Conservation (phyloP, 1,140 invertebrate species). For the Zophobas atratus region DNA sequence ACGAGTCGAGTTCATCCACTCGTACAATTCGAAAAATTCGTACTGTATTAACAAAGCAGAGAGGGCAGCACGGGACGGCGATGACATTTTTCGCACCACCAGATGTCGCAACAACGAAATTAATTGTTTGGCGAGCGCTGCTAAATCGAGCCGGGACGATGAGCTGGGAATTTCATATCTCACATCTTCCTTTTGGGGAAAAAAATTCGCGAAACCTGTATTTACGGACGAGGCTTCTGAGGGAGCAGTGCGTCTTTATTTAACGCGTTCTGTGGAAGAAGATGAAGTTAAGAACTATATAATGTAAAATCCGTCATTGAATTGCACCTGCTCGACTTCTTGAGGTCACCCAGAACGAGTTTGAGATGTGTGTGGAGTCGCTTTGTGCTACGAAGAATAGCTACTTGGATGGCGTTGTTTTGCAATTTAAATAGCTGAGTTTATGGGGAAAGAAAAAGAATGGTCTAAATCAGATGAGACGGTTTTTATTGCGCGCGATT, state of each 20-base stretch:
- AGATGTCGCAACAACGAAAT: background rate
- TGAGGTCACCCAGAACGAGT: conserved; percentile 42
- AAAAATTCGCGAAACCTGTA: conserved; percentile 36
- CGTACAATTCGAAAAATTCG: conserved; percentile 22
- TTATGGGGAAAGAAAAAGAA: too few species aligned
- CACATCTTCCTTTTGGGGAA: conserved; percentile 13
- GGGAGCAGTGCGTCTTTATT: conserved; percentile 41
- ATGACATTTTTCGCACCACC: background rate
- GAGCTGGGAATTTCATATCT: background rate
- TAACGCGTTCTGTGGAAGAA: conserved; percentile 32
- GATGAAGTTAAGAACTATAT: conserved; percentile 42
- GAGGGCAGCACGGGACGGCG: conserved; percentile 17
- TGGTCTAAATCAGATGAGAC: too few species aligned
- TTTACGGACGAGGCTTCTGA: conserved; percentile 18
- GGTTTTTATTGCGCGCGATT: too few species aligned
- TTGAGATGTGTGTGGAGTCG: conserved; percentile 33
- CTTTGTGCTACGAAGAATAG: conserved; percentile 9
- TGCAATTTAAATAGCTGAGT: too few species aligned
- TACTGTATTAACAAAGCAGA: background rate
- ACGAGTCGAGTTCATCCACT: conserved; percentile 25
- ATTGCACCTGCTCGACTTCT: conserved; percentile 47
- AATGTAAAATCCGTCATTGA: conserved; percentile 44
- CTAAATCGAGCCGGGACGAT: background rate
- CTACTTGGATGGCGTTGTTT: background rate
- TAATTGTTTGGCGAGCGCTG: background rate